phyloP scores from a whole-genome alignment of 2,797 vertebrate genomes.

The Prunella strophiata region DNA sequence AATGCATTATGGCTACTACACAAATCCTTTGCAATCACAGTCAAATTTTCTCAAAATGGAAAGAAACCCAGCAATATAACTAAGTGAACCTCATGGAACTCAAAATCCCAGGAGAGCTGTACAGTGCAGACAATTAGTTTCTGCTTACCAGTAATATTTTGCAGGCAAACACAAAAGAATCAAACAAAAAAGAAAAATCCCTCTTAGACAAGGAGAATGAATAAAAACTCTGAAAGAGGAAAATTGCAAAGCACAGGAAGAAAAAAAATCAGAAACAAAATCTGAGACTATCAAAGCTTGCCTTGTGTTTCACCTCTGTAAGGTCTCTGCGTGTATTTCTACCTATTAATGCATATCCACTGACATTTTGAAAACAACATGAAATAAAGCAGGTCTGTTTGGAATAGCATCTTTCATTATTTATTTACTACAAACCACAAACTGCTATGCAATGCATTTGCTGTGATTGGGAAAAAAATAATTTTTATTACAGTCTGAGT shows the following conservation, averaged over 20 bases:
- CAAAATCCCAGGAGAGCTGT: neutral
- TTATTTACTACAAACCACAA: constrained; percentile 32
- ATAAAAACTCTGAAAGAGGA: neutral
- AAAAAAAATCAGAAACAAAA: neutral
- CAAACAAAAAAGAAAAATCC: neutral
- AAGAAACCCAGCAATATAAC: neutral
- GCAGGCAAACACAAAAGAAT: neutral
- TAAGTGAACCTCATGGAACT: neutral
- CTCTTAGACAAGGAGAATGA: neutral
- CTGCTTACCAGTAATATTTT: constrained; percentile 8
- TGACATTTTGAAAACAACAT: neutral
- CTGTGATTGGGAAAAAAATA: neutral
- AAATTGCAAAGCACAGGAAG: neutral
- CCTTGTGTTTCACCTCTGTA: neutral
- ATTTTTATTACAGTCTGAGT: constrained; percentile 35
- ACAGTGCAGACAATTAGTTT: constrained; percentile 46
- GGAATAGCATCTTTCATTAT: constrained; percentile 32
- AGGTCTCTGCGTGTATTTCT: neutral
- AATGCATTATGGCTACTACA: constrained; percentile 19
- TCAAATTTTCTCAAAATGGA: constrained; percentile 1
- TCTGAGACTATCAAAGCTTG: neutral
- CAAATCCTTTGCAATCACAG: constrained; percentile 38
- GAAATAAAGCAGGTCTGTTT: neutral
- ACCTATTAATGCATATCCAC: neutral
- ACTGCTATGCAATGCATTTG: constrained; percentile 4